Percentiles rank a stretch among this genome's conserved stretches.
Conservation (phyloP, 2,797 vertebrate genomes). For the Hippopotamyrus pictus region DNA sequence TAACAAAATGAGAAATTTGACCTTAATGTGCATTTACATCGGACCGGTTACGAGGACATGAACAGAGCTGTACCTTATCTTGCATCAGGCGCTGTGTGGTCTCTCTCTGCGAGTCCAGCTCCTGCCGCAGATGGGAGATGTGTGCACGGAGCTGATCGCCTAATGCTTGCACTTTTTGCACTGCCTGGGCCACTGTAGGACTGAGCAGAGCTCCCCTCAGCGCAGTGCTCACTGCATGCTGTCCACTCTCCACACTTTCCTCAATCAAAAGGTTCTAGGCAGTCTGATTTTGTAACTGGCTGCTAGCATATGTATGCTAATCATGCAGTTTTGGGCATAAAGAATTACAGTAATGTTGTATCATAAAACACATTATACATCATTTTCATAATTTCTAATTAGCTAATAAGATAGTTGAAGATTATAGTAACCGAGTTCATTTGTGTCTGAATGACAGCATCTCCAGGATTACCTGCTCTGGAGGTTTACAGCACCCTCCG, state of each 20-base stretch:
- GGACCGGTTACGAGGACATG: not conserved
- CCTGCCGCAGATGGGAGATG: slow-evolving; percentile 45
- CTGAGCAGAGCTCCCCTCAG: slow-evolving; percentile 22
- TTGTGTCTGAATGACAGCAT: not conserved
- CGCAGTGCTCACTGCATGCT: not conserved
- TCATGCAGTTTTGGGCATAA: not conserved
- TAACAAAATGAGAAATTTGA: not conserved
- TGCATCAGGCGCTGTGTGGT: slow-evolving; percentile 39
- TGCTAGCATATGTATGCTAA: not conserved
- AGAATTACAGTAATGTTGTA: not conserved
- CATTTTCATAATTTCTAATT: not conserved
- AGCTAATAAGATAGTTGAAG: not conserved
- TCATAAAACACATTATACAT: not conserved
- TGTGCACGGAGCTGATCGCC: slow-evolving; percentile 49
- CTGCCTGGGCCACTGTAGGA: slow-evolving; percentile 39
- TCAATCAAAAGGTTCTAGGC: not conserved
- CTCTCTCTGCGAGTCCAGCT: slow-evolving; percentile 50
- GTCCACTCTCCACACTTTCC: not conserved
- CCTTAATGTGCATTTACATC: not conserved
- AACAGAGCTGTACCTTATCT: slow-evolving; percentile 49
- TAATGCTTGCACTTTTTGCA: slow-evolving; percentile 47
- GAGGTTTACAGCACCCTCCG: slow-evolving; percentile 11
- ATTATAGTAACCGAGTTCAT: not conserved
- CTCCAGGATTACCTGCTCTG: slow-evolving; percentile 38
- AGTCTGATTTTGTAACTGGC: not conserved